Base-by-base conservation (phyloP, 2,888 invertebrate species). In the Sinodicranocentrus sp. region DNA sequence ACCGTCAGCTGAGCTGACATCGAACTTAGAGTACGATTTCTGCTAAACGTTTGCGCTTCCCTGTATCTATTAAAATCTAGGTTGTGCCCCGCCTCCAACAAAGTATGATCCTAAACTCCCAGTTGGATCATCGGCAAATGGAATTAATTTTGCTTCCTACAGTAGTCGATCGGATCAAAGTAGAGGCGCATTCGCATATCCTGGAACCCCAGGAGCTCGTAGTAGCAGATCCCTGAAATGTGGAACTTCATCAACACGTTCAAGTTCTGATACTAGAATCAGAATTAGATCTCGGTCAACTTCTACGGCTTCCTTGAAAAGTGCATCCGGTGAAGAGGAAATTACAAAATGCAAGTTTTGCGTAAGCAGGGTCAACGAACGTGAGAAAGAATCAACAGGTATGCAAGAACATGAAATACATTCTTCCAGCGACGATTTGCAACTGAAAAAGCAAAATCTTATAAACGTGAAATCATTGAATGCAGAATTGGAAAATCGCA, bases 51-150 rank as follows among this genome's bases (percentile, higher is more conserved):
- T n/a, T n/a, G n/a, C n/a, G n/a, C n/a, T n/a, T n/a, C n/a, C n/a
- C n/a, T n/a, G n/a, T n/a, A n/a, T n/a, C n/a, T n/a, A n/a, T 71
- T 33, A 15, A 15, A 10, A 13, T 72, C 33, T 59, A 72, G 59
- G 23, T 59, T 73, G 73, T 48, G 73, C 73, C 19, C 73, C 73
- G 0, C 73, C 73, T 23, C 61, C 61, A 10, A 73, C 61, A 3
- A 73, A 73, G 15, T 73, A 73, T 26, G 73, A 73, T n/a, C 73
- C 73, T 0, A 73, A 61, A 48, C 6, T 44, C 10, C 52, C 71
- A 5, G 6, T 5, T 10, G 28, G 28, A 15, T 28, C 61, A 1
- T 5, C 44, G 3, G 72, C 23, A 5, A 61, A 44, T 17, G 73
- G 26, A 1, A 48, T 61, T 17, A 73, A 73, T 13, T 73, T 73